Conservation (phyloP, 1,140 invertebrate species). For the Adelges cooleyi region DNA sequence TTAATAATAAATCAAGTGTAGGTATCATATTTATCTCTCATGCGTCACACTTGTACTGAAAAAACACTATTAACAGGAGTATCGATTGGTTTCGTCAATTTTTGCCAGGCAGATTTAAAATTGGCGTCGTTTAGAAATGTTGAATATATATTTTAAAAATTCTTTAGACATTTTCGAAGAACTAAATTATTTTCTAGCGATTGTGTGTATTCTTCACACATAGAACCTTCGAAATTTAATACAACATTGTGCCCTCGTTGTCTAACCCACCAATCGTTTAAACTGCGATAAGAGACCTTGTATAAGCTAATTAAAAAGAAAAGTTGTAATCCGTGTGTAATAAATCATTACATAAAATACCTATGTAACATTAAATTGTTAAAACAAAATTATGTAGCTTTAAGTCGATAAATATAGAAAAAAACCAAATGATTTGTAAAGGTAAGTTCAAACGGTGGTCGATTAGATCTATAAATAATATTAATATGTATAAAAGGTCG, state of each 20-base stretch:
- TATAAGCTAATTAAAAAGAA: too few relatives aligned
- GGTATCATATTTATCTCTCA: conserved; percentile 19
- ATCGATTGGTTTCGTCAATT: conserved; percentile 10
- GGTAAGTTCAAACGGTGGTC: neutral
- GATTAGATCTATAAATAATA: neutral
- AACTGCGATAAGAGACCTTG: too few relatives aligned
- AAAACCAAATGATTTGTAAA: neutral
- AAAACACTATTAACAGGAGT: conserved; percentile 20
- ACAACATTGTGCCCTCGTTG: too few relatives aligned
- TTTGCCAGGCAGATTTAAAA: neutral
- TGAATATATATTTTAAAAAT: neutral
- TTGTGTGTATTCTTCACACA: neutral
- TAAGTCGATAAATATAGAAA: too few relatives aligned
- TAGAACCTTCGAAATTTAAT: too few relatives aligned
- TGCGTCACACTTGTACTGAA: neutral
- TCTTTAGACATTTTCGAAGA: neutral
- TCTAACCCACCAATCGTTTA: too few relatives aligned
- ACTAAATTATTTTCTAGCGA: neutral
- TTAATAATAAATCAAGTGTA: conserved; percentile 9
- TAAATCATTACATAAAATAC: too few relatives aligned
- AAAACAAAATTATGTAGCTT: too few relatives aligned
- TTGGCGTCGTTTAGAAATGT: neutral
- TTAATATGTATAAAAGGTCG: neutral
- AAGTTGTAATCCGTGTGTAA: too few relatives aligned
- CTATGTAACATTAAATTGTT: too few relatives aligned